Evolutionary conservation across 2,888 invertebrate genomes (phyloP), one percentile per base, ranked within the genome.

Genomic region (Cantharis lateralis): DNA sequence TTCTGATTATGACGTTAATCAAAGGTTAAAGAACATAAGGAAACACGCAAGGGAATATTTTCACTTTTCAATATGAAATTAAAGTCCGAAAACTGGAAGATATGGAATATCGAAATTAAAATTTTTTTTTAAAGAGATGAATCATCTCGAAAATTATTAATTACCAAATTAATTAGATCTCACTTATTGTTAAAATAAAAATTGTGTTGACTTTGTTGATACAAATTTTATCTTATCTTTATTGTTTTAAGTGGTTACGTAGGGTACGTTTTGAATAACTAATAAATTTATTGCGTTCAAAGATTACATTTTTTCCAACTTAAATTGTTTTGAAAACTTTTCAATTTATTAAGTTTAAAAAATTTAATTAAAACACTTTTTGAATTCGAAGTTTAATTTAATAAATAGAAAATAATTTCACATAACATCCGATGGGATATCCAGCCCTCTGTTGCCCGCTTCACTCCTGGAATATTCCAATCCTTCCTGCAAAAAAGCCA

Each of bases 401-500:
- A 11, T 32, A 32, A 32, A 13, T 11, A 1, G 13, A 11, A 32
- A 13, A 32, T 0, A 0, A 32, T 32, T 32, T 32, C 13, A 32
- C 32, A 32, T 13, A 48, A 7, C n/a, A 9, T n/a, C 13, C 1
- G n/a, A 5, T n/a, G 1, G n/a, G n/a, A 48, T 4, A 48, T 11
- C 16, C 3, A n/a, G 2, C 7, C 18, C 16, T 7, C 11, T 3
- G 62, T 68, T 15, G 15, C 24, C 62, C 3, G 11, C 62, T n/a
- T 10, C 28, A 4, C 28, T 62, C 20, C 15, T 28, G 62, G 66
- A 72, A 18, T 48, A 70, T 68, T 70, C 48, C 16, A 84, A 70
- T 4, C 82, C 86, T 26, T 87, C 86, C 74, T 87, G 85, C 10
- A 89, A 80, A 5, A 85, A 87, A 10, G 82, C 79, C 10, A 88